Evolutionary conservation across 2,797 vertebrate genomes (phyloP).

Genomic region (Mastacembelus armatus): DNA sequence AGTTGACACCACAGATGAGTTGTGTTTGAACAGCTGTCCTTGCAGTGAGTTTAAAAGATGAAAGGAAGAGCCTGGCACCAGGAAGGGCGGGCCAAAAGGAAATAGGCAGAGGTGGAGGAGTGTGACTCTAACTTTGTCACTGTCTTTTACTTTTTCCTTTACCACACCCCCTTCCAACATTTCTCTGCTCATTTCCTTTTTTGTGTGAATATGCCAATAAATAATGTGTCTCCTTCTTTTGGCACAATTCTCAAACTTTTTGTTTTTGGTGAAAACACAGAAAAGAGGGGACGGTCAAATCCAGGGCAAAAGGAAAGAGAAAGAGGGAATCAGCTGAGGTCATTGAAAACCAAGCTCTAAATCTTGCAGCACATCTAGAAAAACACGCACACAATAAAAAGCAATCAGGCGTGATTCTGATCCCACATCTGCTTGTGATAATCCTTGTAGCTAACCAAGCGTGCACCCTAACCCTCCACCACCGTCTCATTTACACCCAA

Average conservation of each 20-base stretch:
- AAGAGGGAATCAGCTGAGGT: constrained; percentile 1
- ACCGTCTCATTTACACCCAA: constrained; percentile 43
- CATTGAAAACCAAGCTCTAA: constrained; percentile 21
- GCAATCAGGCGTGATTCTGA: constrained; percentile 68
- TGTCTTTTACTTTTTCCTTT: background rate
- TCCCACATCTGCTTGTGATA: constrained; percentile 76
- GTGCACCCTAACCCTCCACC: constrained; percentile 45
- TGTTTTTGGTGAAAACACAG: constrained; percentile 1
- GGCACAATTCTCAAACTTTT: background rate
- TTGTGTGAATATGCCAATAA: background rate
- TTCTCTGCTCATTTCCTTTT: background rate
- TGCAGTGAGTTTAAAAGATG: constrained; percentile 38
- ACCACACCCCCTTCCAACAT: background rate
- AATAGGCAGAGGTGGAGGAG: constrained; percentile 5
- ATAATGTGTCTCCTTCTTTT: background rate
- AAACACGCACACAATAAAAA: constrained; percentile 67
- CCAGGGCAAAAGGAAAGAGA: background rate
- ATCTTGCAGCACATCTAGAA: constrained; percentile 51
- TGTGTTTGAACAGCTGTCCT: constrained; percentile 49
- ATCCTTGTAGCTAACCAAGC: constrained; percentile 60
- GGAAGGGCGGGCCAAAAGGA: constrained; percentile 36
- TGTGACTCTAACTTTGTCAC: background rate
- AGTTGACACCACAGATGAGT: background rate
- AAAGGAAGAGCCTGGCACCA: constrained; percentile 51
- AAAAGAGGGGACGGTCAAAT: constrained; percentile 10